A percentile compares a stretch with the other conserved stretches of the same genome.
These are phyloP conservation scores for Penelope pileata DNA, from an alignment of 2,113 vertebrate genomes.

Conservation along the genomic window DNA sequence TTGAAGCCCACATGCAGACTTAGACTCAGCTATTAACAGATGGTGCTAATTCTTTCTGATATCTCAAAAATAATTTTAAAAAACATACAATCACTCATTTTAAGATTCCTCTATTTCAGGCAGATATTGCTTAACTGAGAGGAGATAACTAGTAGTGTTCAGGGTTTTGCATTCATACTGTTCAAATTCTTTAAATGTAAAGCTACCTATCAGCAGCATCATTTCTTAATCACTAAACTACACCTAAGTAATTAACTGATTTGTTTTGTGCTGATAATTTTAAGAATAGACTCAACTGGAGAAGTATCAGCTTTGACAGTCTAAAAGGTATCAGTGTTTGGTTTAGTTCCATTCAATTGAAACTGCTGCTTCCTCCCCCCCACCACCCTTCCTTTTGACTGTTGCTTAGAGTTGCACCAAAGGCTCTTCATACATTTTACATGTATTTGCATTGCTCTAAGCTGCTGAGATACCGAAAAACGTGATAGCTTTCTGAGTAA, in stretches of 20 bases:
- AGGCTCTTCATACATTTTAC: background rate
- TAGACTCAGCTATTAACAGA: background rate
- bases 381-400: background rate
- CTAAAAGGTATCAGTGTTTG: background rate
- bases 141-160: background rate
- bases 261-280: background rate
- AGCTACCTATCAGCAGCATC: background rate
- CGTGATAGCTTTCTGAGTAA: background rate
- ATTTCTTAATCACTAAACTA: background rate
- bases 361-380: background rate
- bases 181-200: background rate
- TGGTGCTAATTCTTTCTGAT: background rate
- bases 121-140: background rate
- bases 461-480: background rate
- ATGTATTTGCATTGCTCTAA: background rate
- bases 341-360: background rate
- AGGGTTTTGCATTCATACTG: background rate
- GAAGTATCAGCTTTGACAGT: background rate
- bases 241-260: background rate
- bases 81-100: background rate
- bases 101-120: background rate
- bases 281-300: background rate
- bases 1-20: background rate
- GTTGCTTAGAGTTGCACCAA: background rate
- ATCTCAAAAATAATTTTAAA: conserved; percentile 1